Base-by-base conservation (phyloP, 2,888 invertebrate genomes). In the Acrocera orbiculus region DNA sequence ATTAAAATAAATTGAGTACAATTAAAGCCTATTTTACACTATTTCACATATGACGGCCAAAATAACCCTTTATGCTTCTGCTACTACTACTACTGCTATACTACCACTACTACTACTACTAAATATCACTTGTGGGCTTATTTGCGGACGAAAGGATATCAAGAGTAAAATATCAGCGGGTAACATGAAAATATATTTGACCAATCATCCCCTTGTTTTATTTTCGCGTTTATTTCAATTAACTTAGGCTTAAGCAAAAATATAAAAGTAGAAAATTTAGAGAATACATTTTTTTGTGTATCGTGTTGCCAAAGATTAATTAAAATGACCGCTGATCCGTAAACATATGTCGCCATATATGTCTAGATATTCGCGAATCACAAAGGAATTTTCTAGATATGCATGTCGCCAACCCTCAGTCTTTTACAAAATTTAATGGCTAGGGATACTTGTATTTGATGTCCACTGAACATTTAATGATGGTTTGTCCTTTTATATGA, bases 1-100 rank as follows among this genome's bases (percentile, higher is more conserved):
- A 39, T 39, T 39, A 39, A 39, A 39, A 32, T 36, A 39, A 39
- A 39, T 39, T 39, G 39, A 39, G 39, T 39, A 36, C 39, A 39
- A 39, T 39, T 39, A 36, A 36, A 32, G 34, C 27, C 29, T 33
- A 36, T 39, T 39, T 39, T 39, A 34, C 36, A 34, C 25, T 27
- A 6, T 25, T 25, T n/a, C 4, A 11, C n/a, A n/a, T n/a, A n/a
- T n/a, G n/a, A n/a, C n/a, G n/a, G n/a, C n/a, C n/a, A n/a, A n/a
- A n/a, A n/a, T n/a, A n/a, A n/a, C n/a, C n/a, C 34, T 16, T 22
- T 22, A 34, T 20, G 34, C 34, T 20, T 28, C 23, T 28, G 28
- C 16, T 15, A 14, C 23, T 13, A 16, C n/a, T 28, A 22, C 16
- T n/a, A 22, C 9, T 11, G 22, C 22, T 8, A 9, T 9, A 9